These are phyloP conservation scores for Carpatolechia fugitivella DNA, from an alignment of 2,888 invertebrate genomes.

Conservation along the genomic window DNA sequence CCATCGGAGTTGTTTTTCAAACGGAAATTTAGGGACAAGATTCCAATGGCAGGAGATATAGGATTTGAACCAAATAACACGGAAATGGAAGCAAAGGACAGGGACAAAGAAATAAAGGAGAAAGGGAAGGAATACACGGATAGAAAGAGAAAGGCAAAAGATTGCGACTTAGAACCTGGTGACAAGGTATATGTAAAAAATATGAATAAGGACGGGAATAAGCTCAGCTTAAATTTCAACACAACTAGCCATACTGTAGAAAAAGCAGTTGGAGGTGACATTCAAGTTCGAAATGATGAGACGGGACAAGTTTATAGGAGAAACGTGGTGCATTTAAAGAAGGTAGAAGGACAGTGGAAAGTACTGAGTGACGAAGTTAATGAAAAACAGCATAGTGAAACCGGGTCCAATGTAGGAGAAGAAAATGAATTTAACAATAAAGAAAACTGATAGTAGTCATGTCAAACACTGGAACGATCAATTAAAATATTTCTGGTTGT, in stretches of 20 bases:
- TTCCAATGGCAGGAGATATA: constrained; percentile 22
- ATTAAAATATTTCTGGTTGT: no score
- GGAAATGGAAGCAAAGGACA: constrained; percentile 24
- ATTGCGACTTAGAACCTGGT: constrained; percentile 20
- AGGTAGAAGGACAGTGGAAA: no score
- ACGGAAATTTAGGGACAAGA: no score
- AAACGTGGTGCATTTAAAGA: constrained; percentile 18
- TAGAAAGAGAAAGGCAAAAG: constrained; percentile 21
- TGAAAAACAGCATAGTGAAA: no score
- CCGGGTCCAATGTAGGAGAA: no score
- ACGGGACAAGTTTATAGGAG: constrained; percentile 24
- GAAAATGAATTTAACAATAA: no score
- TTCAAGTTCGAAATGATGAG: constrained; percentile 22
- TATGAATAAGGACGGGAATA: constrained; percentile 22
- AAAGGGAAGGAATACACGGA: constrained; percentile 25
- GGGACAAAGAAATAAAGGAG: constrained; percentile 25
- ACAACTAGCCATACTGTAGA: constrained; percentile 21
- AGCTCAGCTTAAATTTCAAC: constrained; percentile 19
- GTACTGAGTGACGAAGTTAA: no score
- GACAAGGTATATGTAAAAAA: constrained; percentile 29
- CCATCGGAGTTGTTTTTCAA: constrained; percentile 30
- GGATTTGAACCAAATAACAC: constrained; percentile 7
- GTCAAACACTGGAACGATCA: no score
- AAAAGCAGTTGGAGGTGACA: constrained; percentile 14
- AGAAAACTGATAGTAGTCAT: no score